phyloP scores from a whole-genome alignment of 2,888 invertebrate species.

The Schrankia costaestrigalis region DNA sequence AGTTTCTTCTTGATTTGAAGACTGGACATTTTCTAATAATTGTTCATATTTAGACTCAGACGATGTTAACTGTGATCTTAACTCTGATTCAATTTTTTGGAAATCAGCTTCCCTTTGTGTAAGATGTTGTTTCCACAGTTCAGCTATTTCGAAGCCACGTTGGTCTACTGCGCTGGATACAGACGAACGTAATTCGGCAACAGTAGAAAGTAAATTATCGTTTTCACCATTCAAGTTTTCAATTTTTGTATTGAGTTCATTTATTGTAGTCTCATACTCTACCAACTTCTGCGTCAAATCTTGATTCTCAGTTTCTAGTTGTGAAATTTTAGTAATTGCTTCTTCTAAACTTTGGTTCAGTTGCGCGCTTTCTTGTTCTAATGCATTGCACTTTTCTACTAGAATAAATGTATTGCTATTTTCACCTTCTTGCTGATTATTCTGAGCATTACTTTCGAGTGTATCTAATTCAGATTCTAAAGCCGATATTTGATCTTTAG shows the following conservation, averaged over 20 bases:
- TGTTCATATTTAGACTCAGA: constrained; percentile 74
- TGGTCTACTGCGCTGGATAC: constrained; percentile 82
- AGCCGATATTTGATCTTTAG: constrained; percentile 33
- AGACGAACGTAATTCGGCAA: constrained; percentile 69
- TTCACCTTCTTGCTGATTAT: no score
- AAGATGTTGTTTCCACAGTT: constrained; percentile 85
- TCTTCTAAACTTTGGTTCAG: constrained; percentile 54
- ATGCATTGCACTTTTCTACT: constrained; percentile 38
- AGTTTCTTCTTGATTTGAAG: constrained; percentile 71
- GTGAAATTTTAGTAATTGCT: constrained; percentile 59
- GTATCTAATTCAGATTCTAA: constrained; percentile 45
- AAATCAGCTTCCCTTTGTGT: constrained; percentile 83
- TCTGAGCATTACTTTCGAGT: constrained; percentile 25
- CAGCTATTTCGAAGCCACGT: constrained; percentile 84
- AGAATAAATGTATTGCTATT: constrained; percentile 33
- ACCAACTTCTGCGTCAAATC: constrained; percentile 34
- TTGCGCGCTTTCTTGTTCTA: constrained; percentile 52
- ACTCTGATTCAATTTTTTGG: constrained; percentile 69
- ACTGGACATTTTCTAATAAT: constrained; percentile 67
- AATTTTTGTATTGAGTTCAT: constrained; percentile 54
- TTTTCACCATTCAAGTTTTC: constrained; percentile 65
- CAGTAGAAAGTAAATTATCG: constrained; percentile 66
- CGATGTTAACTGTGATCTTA: constrained; percentile 74
- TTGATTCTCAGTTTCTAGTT: constrained; percentile 45
- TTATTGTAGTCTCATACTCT: constrained; percentile 44